Conservation (phyloP, 2,888 invertebrate genomes). For the Agrotis puta region DNA sequence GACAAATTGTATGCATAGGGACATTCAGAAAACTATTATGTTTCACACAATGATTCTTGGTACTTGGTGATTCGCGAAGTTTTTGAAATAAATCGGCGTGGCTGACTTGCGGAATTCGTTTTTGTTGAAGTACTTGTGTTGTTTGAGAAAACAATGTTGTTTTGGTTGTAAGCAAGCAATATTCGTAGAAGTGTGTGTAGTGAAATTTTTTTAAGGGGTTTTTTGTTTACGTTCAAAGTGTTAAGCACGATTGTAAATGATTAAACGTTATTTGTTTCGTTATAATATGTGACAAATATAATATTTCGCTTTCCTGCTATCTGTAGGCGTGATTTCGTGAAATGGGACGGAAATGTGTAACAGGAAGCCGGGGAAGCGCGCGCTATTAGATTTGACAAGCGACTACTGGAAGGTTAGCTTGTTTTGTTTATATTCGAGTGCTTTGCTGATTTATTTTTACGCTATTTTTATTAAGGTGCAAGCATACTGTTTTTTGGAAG, state of each 20-base stretch:
- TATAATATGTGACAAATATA: too few species aligned
- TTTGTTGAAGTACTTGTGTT: constrained; percentile 23
- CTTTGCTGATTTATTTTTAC: too few species aligned
- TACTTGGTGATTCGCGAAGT: constrained; percentile 52
- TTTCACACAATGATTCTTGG: constrained; percentile 59
- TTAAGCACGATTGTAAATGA: not conserved
- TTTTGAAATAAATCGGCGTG: constrained; percentile 54
- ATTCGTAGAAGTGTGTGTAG: constrained; percentile 6
- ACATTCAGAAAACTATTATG: constrained; percentile 76
- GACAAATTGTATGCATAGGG: constrained; percentile 76
- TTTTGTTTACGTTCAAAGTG: not conserved
- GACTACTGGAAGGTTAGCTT: too few species aligned
- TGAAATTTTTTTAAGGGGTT: not conserved
- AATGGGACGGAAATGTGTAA: too few species aligned
- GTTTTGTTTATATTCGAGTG: too few species aligned
- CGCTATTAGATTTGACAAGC: too few species aligned
- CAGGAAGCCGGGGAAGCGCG: too few species aligned
- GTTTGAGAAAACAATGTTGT: constrained; percentile 4
- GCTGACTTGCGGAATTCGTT: constrained; percentile 65
- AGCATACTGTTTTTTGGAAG: too few species aligned
- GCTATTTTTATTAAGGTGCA: too few species aligned
- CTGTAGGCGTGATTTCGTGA: too few species aligned
- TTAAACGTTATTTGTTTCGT: too few species aligned
- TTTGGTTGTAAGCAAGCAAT: constrained; percentile 4
- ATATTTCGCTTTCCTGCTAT: too few species aligned